A percentile compares a stretch with the other conserved stretches of the same genome.
phyloP scores from a whole-genome alignment of 2,797 vertebrate genomes.

The Peromyscus melanophrys region DNA sequence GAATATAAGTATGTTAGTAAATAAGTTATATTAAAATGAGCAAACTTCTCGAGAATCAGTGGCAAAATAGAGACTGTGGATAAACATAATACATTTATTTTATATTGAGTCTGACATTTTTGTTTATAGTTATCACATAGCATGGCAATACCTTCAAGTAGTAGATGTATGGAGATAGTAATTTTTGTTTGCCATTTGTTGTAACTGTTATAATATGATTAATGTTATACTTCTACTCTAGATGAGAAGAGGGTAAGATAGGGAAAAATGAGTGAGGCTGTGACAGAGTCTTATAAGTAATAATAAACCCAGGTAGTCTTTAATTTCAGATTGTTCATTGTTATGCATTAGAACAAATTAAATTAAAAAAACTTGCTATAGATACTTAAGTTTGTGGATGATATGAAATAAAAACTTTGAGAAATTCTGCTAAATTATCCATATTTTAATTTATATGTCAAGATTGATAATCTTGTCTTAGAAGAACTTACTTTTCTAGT shows the following conservation, averaged over 20 bases:
- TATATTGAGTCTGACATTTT: conserved; percentile 37
- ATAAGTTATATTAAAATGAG: conserved; percentile 24
- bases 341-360: conserved; percentile 10
- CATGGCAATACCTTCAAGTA: conserved; percentile 34
- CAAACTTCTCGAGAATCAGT: conserved; percentile 46
- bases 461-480: background rate
- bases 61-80: background rate
- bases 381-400: background rate
- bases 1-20: conserved; percentile 16
- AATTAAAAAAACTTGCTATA: background rate
- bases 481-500: background rate
- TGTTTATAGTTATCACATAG: background rate
- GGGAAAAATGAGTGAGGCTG: background rate
- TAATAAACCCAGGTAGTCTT: conserved; percentile 29
- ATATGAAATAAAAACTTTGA: conserved; percentile 30
- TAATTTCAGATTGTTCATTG: conserved; percentile 34
- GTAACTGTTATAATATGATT: conserved; percentile 39
- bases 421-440: background rate
- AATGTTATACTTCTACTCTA: conserved; percentile 2
- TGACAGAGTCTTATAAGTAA: conserved; percentile 48
- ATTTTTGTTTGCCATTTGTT: conserved; percentile 47
- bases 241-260: background rate
- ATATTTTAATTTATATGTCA: conserved; percentile 12
- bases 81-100: conserved; percentile 42
- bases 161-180: background rate